These are phyloP conservation scores for Maconellicoccus hirsutus DNA, from an alignment of 1,140 invertebrate species.

Conservation along the genomic window DNA sequence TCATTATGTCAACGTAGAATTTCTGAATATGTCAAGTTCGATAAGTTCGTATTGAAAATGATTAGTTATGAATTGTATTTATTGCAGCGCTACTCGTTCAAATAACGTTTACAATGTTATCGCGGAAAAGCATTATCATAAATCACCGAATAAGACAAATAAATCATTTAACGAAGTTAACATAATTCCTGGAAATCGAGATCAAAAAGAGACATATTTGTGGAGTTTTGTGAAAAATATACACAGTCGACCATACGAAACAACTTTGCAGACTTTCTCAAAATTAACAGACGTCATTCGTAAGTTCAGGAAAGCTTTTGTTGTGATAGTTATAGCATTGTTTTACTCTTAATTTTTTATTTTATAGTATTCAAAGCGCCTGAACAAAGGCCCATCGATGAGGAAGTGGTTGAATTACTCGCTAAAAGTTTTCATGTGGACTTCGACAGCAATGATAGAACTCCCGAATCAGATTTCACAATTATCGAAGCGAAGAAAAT, in stretches of 20 bases:
- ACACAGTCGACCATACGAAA: conserved; percentile 62
- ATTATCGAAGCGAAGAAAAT: conserved; percentile 46
- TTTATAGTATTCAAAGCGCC: conserved; percentile 41
- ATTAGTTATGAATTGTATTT: neutral
- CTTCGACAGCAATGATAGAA: conserved; percentile 43
- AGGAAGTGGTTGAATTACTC: conserved; percentile 38
- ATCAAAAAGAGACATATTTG: conserved; percentile 40
- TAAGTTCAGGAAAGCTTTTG: conserved; percentile 32
- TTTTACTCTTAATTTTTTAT: neutral
- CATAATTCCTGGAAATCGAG: conserved; percentile 56
- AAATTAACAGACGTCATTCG: conserved; percentile 58
- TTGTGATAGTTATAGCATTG: neutral
- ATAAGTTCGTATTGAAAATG: neutral
- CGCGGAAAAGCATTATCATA: conserved; percentile 47
- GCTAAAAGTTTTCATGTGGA: conserved; percentile 36
- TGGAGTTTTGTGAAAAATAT: conserved; percentile 60
- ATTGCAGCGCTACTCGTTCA: neutral
- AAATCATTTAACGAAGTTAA: conserved; percentile 73
- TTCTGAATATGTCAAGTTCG: neutral
- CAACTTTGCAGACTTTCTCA: conserved; percentile 67
- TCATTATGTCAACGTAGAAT: neutral
- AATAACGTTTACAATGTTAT: neutral
- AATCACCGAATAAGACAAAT: conserved; percentile 58
- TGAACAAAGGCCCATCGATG: conserved; percentile 36
- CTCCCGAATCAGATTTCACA: conserved; percentile 53